These are phyloP conservation scores for Serilophus lunatus DNA, from an alignment of 2,113 vertebrate genomes.

Conservation along the genomic window DNA sequence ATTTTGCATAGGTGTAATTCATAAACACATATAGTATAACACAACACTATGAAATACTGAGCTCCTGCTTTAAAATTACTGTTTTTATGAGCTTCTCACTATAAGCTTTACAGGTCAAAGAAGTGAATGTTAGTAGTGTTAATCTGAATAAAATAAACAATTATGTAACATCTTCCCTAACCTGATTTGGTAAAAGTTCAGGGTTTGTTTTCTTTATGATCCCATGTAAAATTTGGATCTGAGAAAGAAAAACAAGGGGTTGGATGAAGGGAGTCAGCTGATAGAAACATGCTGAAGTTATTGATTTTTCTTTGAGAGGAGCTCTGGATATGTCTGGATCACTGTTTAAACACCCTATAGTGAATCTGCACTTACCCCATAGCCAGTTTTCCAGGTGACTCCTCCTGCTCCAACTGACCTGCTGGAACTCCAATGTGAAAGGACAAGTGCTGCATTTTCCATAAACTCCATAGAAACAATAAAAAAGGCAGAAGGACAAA, in stretches of 20 bases:
- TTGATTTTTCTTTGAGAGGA: too few relatives aligned
- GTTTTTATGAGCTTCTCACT: background rate
- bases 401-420: background rate
- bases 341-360: too few relatives aligned
- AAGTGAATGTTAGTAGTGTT: background rate
- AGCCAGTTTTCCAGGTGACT: background rate
- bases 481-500: background rate
- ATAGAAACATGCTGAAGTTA: background rate
- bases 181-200: background rate
- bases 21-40: rapidly evolving
- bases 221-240: rapidly evolving
- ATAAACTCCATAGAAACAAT: background rate
- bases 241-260: background rate
- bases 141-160: background rate
- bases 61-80: background rate
- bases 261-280: background rate
- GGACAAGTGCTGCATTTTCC: background rate
- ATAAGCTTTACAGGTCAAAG: background rate
- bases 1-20: background rate
- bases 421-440: background rate
- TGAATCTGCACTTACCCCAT: background rate
- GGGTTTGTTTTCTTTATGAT: background rate
- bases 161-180: background rate
- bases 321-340: too few relatives aligned
- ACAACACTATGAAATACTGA: background rate